phyloP scores from a whole-genome alignment of 2,888 invertebrate species.

The Ophonus ardosiacus region DNA sequence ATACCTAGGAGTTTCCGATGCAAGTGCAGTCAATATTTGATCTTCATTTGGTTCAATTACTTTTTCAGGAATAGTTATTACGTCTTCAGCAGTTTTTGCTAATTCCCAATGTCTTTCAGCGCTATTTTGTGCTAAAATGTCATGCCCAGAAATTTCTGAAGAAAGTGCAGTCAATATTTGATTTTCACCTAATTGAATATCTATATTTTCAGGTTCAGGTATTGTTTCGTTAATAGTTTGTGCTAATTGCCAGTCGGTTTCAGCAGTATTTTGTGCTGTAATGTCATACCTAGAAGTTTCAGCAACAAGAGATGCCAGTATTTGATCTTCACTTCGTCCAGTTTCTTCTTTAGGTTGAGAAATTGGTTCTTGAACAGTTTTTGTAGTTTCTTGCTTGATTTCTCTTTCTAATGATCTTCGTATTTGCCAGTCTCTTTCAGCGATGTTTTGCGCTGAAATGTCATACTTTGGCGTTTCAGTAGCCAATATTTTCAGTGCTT shows the following conservation, averaged over 20 bases:
- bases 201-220: neutral
- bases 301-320: neutral
- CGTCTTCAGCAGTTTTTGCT: neutral
- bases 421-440: slow-evolving; percentile 53
- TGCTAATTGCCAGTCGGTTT: slow-evolving; percentile 34
- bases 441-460: neutral
- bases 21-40: neutral
- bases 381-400: neutral
- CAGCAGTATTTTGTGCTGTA: slow-evolving; percentile 7
- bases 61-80: neutral
- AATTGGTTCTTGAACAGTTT: neutral
- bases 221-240: neutral
- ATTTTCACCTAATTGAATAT: slow-evolving; percentile 39
- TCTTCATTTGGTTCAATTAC: slow-evolving; percentile 4
- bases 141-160: slow-evolving; percentile 65
- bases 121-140: slow-evolving; percentile 64
- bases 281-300: slow-evolving; percentile 48
- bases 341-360: slow-evolving; percentile 60
- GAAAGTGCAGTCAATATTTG: slow-evolving; percentile 43
- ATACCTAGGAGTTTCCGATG: slow-evolving; percentile 41
- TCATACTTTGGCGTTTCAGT: slow-evolving; percentile 49
- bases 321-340: neutral
- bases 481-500: neutral
- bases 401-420: neutral
- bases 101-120: slow-evolving; percentile 53